Conservation (phyloP, 2,113 vertebrate genomes). For the Perognathus longimembris region DNA sequence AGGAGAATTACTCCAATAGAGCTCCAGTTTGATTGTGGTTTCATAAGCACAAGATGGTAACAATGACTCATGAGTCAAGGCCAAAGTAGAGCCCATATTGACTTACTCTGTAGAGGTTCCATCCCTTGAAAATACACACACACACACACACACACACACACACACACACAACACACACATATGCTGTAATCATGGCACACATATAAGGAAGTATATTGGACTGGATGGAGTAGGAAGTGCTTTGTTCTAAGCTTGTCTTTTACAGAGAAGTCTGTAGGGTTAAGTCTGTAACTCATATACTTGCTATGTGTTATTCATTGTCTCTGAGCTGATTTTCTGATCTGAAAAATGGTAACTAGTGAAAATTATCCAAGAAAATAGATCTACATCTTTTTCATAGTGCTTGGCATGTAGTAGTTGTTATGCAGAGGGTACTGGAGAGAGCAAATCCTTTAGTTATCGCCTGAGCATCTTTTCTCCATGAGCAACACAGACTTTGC, state of each 20-base stretch:
- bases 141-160: neutral
- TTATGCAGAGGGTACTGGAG: neutral
- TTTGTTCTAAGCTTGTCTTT: constrained; percentile 14
- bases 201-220: neutral
- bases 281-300: neutral
- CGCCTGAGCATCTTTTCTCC: neutral
- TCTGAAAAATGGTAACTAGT: neutral
- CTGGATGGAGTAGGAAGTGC: neutral
- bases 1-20: neutral
- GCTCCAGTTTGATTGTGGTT: constrained; percentile 25
- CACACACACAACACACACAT: fast-evolving
- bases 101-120: neutral
- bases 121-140: neutral
- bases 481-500: neutral
- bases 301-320: neutral
- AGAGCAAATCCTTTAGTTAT: neutral
- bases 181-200: fast-evolving
- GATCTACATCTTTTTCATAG: neutral
- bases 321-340: constrained; percentile 25
- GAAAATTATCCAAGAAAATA: neutral
- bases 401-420: neutral
- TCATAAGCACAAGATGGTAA: neutral
- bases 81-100: neutral
- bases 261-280: neutral
- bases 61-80: constrained; percentile 24